Percentiles rank a stretch among this genome's conserved stretches.
These are phyloP conservation scores for Paracentrotus lividus DNA, from an alignment of 53 echinoderm and acorn worm genomes.

Conservation along the genomic window DNA sequence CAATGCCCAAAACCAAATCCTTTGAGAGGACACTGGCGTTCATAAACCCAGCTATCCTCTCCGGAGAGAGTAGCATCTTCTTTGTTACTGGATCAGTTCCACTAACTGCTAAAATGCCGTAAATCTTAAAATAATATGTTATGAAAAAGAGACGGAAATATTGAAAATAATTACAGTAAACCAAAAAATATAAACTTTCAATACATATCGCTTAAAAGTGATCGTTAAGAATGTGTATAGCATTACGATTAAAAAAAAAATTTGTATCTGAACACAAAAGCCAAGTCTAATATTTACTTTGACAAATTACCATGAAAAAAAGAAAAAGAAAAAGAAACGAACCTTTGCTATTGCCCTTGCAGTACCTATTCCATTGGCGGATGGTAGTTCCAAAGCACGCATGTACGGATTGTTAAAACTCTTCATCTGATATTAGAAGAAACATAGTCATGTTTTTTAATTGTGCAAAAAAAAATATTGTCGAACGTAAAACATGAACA, in stretches of 20 bases:
- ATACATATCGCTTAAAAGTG: not conserved
- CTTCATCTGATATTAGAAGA: not conserved
- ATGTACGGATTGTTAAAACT: constrained; percentile 10
- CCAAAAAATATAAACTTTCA: no score
- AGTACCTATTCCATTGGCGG: constrained; percentile 36
- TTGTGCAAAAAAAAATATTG: not conserved
- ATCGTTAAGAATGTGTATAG: no score
- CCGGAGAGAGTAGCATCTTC: not conserved
- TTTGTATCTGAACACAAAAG: no score
- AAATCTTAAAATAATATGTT: not conserved
- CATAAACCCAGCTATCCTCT: constrained; percentile 9
- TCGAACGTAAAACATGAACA: not conserved
- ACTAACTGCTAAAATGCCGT: constrained; percentile 14
- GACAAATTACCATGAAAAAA: not conserved
- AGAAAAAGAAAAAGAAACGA: not conserved
- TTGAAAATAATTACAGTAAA: not conserved
- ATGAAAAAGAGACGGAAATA: not conserved
- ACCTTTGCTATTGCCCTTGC: constrained; percentile 58
- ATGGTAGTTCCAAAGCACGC: constrained; percentile 25
- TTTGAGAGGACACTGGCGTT: not conserved
- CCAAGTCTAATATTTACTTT: not conserved
- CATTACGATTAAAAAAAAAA: no score
- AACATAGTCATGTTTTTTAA: not conserved
- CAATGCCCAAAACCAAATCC: not conserved
- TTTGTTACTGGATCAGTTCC: constrained; percentile 15